phyloP scores from a whole-genome alignment of 2,113 vertebrate genomes.

The Prinia subflava region DNA sequence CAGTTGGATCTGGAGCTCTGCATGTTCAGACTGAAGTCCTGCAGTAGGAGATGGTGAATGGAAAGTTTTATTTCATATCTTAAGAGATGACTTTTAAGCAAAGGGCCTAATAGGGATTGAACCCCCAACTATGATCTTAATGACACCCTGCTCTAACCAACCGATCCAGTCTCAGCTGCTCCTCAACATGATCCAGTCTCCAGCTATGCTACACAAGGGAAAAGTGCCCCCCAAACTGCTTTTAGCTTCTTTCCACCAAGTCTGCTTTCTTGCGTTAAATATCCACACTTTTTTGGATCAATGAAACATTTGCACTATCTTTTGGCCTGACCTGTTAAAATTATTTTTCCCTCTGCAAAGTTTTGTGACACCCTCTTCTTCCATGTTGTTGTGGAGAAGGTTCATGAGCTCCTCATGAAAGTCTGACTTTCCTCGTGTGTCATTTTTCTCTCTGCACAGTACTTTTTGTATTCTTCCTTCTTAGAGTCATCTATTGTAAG shows the following conservation, averaged over 20 bases:
- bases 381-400: background rate
- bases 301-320: background rate
- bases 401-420: background rate
- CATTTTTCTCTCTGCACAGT: background rate
- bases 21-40: background rate
- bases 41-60: background rate
- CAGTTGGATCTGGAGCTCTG: background rate
- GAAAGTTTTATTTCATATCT: background rate
- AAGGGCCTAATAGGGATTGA: background rate
- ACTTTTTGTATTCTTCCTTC: background rate
- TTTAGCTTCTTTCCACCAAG: background rate
- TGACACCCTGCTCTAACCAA: background rate
- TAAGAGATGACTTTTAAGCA: background rate
- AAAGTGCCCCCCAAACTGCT: background rate
- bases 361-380: background rate
- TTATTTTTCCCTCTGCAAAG: background rate
- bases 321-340: background rate
- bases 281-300: background rate
- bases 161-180: background rate
- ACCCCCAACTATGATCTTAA: background rate
- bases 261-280: background rate
- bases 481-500: background rate
- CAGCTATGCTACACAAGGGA: background rate
- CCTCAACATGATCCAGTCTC: background rate
- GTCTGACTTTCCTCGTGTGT: background rate